Base-by-base conservation (phyloP, 2,113 vertebrate species). In the Brachyhypopomus gauderio region DNA sequence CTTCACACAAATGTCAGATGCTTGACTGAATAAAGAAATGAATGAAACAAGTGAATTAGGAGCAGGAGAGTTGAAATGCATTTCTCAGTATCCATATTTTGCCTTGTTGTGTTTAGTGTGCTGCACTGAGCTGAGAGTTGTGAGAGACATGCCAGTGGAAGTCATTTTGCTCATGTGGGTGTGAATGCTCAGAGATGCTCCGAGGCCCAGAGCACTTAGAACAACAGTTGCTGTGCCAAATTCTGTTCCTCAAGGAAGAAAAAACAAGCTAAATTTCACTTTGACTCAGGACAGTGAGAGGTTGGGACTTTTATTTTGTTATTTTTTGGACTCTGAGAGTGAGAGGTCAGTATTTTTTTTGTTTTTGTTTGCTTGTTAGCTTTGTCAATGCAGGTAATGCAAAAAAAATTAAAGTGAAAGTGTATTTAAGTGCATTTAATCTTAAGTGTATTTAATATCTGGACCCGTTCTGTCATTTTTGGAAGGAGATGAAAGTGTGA, bases 111-210 rank as follows among this genome's bases (percentile, higher is more conserved):
- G 3, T 70, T 70, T n/a, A 70, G 34, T 38, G 3, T 41, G 34
- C 17, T 70, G 66, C 11, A 70, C 66, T 27, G 56, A 69, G 9
- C 25, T 1, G 41, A 77, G 45, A 27, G 66, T 20, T 41, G 55
- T 70, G 58, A 38, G 38, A 56, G 23, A 56, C 58, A 11, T n/a
- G 34, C 41, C 30, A 70, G 22, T 52, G 62, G 19, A 70, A 70
- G 66, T 20, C 66, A 70, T 70, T 41, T 41, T 70, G 66, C 66
- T 70, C 17, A 52, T 79, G 25, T 63, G 25, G 69, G 23, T 62
- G 58, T 79, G 25, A 79, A 79, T 71, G 66, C 17, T 67, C 30
- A 71, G 16, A n/a, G 9, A 56, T 79, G 56, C 8, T 36, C 34
- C 5, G 7, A 55, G 41, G 22, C 36, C 56, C 58, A 62, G 41